phyloP scores from a whole-genome alignment of 2,113 vertebrate genomes.

The Corythoichthys intestinalis region DNA sequence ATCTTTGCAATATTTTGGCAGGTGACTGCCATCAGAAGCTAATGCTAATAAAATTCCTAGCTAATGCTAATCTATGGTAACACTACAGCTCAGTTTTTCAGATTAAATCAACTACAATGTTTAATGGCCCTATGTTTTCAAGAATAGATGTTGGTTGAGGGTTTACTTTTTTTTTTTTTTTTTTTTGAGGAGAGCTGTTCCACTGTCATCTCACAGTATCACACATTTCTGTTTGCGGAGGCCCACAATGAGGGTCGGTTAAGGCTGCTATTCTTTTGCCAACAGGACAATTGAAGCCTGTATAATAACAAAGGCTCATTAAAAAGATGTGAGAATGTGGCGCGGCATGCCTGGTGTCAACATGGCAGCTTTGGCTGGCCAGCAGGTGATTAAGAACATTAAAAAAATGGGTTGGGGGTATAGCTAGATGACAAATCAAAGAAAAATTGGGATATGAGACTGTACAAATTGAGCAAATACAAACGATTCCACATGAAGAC shows the following conservation, averaged over 20 bases:
- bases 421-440: slow-evolving; percentile 4
- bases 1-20: not conserved
- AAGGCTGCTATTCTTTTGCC: slow-evolving; percentile 40
- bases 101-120: slow-evolving; percentile 18
- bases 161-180: too few species aligned
- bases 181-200: slow-evolving; percentile 32
- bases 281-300: slow-evolving; percentile 34
- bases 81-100: not conserved
- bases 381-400: slow-evolving; percentile 44
- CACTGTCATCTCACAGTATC: slow-evolving; percentile 10
- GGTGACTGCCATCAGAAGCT: not conserved
- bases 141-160: too few species aligned
- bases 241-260: slow-evolving; percentile 27
- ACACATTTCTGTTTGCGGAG: slow-evolving; percentile 34
- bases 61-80: not conserved
- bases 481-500: not conserved
- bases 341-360: slow-evolving; percentile 33
- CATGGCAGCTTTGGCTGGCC: slow-evolving; percentile 32
- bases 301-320: slow-evolving; percentile 47
- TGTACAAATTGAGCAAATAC: not conserved
- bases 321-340: slow-evolving; percentile 35
- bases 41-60: not conserved
- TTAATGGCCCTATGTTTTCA: slow-evolving; percentile 16
- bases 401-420: slow-evolving; percentile 12
- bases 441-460: not conserved